Conservation (phyloP, 1,140 invertebrate species). For the Cotesia glomerata region DNA sequence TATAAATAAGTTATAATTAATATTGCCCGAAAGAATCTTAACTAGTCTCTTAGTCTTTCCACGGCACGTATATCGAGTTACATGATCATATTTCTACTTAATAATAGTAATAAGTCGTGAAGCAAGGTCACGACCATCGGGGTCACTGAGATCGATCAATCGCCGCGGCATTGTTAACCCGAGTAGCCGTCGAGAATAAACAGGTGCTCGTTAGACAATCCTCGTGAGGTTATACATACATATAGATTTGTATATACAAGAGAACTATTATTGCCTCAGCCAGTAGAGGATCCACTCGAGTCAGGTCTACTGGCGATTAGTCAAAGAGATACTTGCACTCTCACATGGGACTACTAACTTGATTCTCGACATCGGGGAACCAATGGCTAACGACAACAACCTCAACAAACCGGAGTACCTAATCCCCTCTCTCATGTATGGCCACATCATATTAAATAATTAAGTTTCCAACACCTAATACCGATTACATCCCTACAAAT, state of each 20-base stretch:
- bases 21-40: no score
- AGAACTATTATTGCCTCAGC: not conserved
- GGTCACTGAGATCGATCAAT: conserved; percentile 20
- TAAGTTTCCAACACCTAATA: no score
- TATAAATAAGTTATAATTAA: no score
- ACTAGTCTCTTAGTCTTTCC: no score
- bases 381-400: no score
- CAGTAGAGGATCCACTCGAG: no score
- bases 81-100: conserved; percentile 6
- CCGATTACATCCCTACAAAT: no score
- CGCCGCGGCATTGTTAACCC: conserved; percentile 17
- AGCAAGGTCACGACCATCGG: conserved; percentile 12
- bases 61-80: not conserved
- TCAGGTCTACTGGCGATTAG: conserved; percentile 7
- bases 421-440: no score
- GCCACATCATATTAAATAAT: no score
- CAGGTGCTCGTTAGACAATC: conserved; percentile 34
- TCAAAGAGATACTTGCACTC: conserved; percentile 10
- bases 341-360: not conserved
- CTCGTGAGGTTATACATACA: not conserved
- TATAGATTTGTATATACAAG: not conserved
- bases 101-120: conserved; percentile 8
- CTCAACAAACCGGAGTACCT: no score
- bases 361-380: not conserved
- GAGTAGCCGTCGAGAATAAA: conserved; percentile 24